Evolutionary conservation across 2,888 invertebrate species (phyloP).

Genomic region (Megalurothrips usitatus): DNA sequence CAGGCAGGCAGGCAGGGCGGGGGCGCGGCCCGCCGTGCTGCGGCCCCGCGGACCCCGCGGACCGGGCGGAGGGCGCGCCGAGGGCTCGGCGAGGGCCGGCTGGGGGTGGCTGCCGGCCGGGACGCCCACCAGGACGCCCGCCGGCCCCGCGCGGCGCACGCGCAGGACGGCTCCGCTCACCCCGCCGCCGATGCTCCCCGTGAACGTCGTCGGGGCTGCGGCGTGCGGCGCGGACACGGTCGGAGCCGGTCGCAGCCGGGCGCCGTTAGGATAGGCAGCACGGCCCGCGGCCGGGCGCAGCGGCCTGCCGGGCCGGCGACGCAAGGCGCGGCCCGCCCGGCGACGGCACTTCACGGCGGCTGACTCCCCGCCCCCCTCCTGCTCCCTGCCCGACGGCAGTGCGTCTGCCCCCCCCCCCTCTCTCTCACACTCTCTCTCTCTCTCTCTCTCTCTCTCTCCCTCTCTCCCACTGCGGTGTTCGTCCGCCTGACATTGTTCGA

Average conservation of each 20-base stretch:
- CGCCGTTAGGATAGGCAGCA: background rate
- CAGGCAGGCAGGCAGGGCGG: too few species aligned
- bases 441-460: too few species aligned
- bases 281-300: background rate
- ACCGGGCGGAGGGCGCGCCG: background rate
- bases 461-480: too few species aligned
- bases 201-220: too few species aligned
- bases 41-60: background rate
- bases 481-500: too few species aligned
- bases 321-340: background rate
- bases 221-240: background rate
- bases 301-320: background rate
- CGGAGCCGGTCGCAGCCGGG: background rate
- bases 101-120: background rate
- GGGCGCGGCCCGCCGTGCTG: background rate
- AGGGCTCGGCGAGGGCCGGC: background rate
- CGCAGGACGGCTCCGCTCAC: background rate
- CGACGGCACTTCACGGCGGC: background rate
- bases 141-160: background rate
- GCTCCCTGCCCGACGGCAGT: too few species aligned
- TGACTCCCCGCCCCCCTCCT: too few species aligned
- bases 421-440: too few species aligned
- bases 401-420: too few species aligned
- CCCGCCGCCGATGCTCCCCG: too few species aligned
- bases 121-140: background rate